Evolutionary conservation across 2,888 invertebrate genomes (phyloP), one percentile per base, ranked within the genome.

Genomic region (Acrobasis consociella): DNA sequence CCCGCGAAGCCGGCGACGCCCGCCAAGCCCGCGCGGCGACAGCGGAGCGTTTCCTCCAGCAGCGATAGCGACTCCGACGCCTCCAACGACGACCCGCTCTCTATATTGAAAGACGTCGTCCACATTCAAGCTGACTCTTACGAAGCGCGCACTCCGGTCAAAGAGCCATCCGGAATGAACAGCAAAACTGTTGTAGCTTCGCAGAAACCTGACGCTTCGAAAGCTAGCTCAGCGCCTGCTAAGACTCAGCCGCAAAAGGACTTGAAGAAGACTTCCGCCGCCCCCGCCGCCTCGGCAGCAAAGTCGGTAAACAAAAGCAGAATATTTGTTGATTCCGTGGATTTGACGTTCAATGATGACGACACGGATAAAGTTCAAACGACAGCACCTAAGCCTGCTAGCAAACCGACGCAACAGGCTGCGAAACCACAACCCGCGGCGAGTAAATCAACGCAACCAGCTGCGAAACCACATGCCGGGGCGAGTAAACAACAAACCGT

Each of bases 51-150:
- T 16, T 49, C 46, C 3, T 49, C 38, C 49, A 59, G 49, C 22
- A 59, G 51, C 62, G 62, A 78, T 72, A 78, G 74, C 60, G 65
- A 64, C 16, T 67, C 69, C 13, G 77, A 69, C 73, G 5, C 68
- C 76, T 13, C 62, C 72, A 13, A 13, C 65, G 10, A 71, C 13
- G 80, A 86, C 63, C 83, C 86, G 9, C 77, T 87, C 0, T 78
- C 81, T 0, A 81, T 89, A 5, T 67, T 89, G 9, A 80, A 78
- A 64, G 79, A 89, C 66, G 87, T 88, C 0, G 78, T 89, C 0
- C 88, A 86, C 58, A 90, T 90, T 58, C 83, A 80, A 53, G 88
- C 89, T 2, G 72, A 73, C 9, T 69, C 67, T 49, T 17, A 39
- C 11, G 42, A 52, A 22, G n/a, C 17, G 22, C 0, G 5, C 10